Conservation (phyloP, 1,140 invertebrate species). For the Drosophila watanabei region DNA sequence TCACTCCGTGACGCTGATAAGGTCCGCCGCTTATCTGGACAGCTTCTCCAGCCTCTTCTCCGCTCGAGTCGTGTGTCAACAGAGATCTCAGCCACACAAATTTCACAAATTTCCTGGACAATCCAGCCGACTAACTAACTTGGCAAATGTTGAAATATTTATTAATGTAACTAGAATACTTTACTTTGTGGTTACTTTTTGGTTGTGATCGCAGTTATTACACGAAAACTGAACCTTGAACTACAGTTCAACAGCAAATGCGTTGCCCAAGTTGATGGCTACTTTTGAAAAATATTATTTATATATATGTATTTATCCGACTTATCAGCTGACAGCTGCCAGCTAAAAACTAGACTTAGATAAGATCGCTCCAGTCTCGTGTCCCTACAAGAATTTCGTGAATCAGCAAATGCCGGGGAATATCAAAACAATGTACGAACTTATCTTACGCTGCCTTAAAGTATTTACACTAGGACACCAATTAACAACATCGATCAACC, state of each 20-base stretch:
- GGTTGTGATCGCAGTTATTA: slow-evolving; percentile 5
- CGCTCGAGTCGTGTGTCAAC: slow-evolving; percentile 59
- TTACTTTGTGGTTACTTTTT: slow-evolving; percentile 21
- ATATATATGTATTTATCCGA: slow-evolving; percentile 25
- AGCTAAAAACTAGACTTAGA: slow-evolving; percentile 44
- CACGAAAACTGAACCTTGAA: slow-evolving; percentile 54
- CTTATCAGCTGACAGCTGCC: slow-evolving; percentile 49
- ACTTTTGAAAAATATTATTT: slow-evolving; percentile 6
- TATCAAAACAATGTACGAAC: slow-evolving; percentile 11
- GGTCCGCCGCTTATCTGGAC: slow-evolving; percentile 49
- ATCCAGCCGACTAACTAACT: slow-evolving; percentile 12
- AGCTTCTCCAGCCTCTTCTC: slow-evolving; percentile 46
- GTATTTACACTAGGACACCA: slow-evolving; percentile 38
- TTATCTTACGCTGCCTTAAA: slow-evolving; percentile 31
- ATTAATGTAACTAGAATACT: slow-evolving; percentile 11
- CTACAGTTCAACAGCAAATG: slow-evolving; percentile 51
- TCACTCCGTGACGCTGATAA: slow-evolving; percentile 70
- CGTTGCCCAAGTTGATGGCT: slow-evolving; percentile 21
- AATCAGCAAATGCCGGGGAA: slow-evolving; percentile 26
- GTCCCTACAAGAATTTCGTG: slow-evolving; percentile 41
- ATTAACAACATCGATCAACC: slow-evolving; percentile 59
- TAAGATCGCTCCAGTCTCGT: slow-evolving; percentile 37
- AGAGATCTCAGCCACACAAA: slow-evolving; percentile 29
- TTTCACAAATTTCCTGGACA: slow-evolving; percentile 36
- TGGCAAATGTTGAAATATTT: slow-evolving; percentile 40